Conservation (phyloP, 2,888 invertebrate genomes). For the Drepana falcataria region DNA sequence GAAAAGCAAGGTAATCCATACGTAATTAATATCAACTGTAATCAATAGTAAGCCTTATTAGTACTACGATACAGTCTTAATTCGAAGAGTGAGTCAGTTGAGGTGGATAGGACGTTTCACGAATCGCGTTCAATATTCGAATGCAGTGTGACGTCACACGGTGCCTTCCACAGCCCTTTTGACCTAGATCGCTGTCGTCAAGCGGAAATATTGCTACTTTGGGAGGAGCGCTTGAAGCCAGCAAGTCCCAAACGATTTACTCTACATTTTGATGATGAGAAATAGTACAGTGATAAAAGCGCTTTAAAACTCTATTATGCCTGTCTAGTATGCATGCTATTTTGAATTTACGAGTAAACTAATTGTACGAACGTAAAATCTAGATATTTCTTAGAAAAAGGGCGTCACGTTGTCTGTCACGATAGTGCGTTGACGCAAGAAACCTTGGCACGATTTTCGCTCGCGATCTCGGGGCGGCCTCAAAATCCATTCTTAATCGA, state of each 20-base stretch:
- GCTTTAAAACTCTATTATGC: constrained; percentile 6
- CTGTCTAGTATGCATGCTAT: too few relatives aligned
- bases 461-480: constrained; percentile 21
- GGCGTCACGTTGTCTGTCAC: constrained; percentile 50
- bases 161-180: constrained; percentile 52
- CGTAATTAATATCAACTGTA: constrained; percentile 4
- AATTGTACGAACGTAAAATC: background rate
- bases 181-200: constrained; percentile 58
- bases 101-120: constrained; percentile 27
- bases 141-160: constrained; percentile 59
- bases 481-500: constrained; percentile 18
- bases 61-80: too few relatives aligned
- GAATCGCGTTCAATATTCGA: constrained; percentile 31
- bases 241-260: background rate
- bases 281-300: background rate
- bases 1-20: constrained; percentile 23
- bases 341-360: constrained; percentile 13
- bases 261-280: too few relatives aligned
- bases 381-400: constrained; percentile 6
- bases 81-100: too few relatives aligned
- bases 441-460: constrained; percentile 52
- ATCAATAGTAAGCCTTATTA: constrained; percentile 28
- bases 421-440: constrained; percentile 36
- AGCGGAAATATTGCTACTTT: constrained; percentile 36
- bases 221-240: constrained; percentile 1